Evolutionary conservation across 2,888 invertebrate species (phyloP), one percentile per base, ranked within the genome.

Genomic region (Venustoraphidia nigricollis): DNA sequence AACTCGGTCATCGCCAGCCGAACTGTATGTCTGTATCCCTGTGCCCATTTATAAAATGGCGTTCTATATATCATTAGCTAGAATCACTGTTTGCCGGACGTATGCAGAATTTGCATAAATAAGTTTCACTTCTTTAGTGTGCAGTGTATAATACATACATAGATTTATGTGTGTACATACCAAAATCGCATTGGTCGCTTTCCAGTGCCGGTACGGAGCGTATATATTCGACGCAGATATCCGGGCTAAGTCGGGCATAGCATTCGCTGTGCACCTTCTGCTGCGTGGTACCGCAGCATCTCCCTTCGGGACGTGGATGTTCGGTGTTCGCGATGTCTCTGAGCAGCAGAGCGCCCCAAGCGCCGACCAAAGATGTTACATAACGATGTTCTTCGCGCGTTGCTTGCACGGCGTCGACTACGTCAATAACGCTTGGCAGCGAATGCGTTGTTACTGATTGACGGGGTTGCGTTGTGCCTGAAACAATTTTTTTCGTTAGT

Each of bases 331-430:
- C 76, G 44, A 88, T 70, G 60, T 89, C 88, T 52, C 79, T 78
- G 56, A 83, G 70, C 27, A 89, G 61, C 34, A 89, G 64, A 58
- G 86, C 83, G 41, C 86, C 81, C 88, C 88, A 88, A 1, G 86
- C 79, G 0, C 86, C 84, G 43, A 86, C 65, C 59, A 88, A 71
- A 56, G 85, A 83, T 34, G 83, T 86, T 36, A 87, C 78, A 54
- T 81, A 85, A 55, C 82, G 82, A 63, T 86, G 86, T 43, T 76
- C 70, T 1, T 67, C 64, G 11, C 73, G 67, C 34, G 75, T 69
- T 51, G 70, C 69, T 55, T 77, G 76, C 27, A 78, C 65, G 2
- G 72, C 70, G 2, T 76, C 71, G 3, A 81, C 72, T 2, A 79
- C 74, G 43, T 74, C 68, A 41, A 73, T 62, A 0, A 83, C 70